phyloP scores from a whole-genome alignment of 1,140 invertebrate genomes.

The Orchestia grillus region DNA sequence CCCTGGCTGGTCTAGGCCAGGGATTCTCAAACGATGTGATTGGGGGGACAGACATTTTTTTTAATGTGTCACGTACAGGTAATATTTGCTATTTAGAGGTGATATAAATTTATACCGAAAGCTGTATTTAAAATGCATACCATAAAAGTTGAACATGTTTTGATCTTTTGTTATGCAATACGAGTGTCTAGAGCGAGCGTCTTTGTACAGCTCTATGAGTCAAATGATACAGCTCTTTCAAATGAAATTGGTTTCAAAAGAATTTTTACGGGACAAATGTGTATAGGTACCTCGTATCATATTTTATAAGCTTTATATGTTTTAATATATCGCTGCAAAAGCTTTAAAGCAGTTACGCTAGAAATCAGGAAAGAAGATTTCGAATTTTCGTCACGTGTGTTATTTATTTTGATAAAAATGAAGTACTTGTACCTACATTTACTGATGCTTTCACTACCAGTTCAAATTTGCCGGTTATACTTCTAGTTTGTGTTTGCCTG shows the following conservation, averaged over 20 bases:
- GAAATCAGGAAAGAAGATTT: neutral
- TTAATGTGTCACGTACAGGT: too few relatives aligned
- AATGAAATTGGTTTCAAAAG: neutral
- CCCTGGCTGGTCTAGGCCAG: neutral
- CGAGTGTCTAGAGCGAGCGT: neutral
- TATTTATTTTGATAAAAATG: neutral
- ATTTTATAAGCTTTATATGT: too few relatives aligned
- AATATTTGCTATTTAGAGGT: too few relatives aligned
- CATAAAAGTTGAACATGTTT: neutral
- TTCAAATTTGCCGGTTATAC: neutral
- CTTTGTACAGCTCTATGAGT: too few relatives aligned
- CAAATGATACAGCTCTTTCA: neutral
- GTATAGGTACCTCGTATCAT: too few relatives aligned
- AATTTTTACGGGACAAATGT: too few relatives aligned
- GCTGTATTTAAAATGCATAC: too few relatives aligned
- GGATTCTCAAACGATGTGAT: too few relatives aligned
- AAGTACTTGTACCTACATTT: neutral
- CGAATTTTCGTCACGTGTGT: neutral
- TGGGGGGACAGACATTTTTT: too few relatives aligned
- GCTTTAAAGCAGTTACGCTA: neutral
- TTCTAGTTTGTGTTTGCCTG: neutral
- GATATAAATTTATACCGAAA: too few relatives aligned
- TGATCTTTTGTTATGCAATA: neutral
- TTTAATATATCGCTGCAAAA: neutral
- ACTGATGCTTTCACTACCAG: neutral